A percentile compares a stretch with the other conserved stretches of the same genome.
Conservation (phyloP, 1,140 invertebrate species). For the Cepaea nemoralis region DNA sequence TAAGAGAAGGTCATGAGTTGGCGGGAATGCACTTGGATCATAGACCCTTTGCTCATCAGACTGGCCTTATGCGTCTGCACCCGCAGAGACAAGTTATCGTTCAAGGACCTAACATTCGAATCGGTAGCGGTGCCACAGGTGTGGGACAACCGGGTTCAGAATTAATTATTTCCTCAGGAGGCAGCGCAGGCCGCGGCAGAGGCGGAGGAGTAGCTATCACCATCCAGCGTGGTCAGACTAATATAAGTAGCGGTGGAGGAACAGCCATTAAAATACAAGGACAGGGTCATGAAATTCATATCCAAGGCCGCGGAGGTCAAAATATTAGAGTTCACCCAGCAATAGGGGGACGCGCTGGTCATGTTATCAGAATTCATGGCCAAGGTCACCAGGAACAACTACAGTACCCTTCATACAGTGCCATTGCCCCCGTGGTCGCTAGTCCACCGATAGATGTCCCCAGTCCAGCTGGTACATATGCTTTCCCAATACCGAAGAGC, state of each 20-base stretch:
- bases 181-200: not conserved
- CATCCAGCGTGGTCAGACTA: conserved; percentile 30
- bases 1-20: conserved; percentile 36
- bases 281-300: conserved; percentile 34
- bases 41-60: conserved; percentile 12
- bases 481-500: conserved; percentile 13
- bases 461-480: not conserved
- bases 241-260: conserved; percentile 27
- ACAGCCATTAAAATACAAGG: conserved; percentile 33
- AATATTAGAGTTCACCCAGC: conserved; percentile 33
- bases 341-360: conserved; percentile 13
- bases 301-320: conserved; percentile 31
- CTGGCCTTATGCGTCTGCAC: conserved; percentile 3
- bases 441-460: not conserved
- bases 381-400: conserved; percentile 10
- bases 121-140: not conserved
- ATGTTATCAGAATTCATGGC: conserved; percentile 33
- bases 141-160: not conserved
- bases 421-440: not conserved
- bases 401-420: not conserved
- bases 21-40: not conserved
- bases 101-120: conserved; percentile 20
- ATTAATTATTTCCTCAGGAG: not conserved
- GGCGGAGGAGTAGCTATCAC: conserved; percentile 30
- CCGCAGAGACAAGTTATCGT: conserved; percentile 32